phyloP scores from a whole-genome alignment of 2,113 vertebrate genomes.

The Rattus norvegicus region DNA sequence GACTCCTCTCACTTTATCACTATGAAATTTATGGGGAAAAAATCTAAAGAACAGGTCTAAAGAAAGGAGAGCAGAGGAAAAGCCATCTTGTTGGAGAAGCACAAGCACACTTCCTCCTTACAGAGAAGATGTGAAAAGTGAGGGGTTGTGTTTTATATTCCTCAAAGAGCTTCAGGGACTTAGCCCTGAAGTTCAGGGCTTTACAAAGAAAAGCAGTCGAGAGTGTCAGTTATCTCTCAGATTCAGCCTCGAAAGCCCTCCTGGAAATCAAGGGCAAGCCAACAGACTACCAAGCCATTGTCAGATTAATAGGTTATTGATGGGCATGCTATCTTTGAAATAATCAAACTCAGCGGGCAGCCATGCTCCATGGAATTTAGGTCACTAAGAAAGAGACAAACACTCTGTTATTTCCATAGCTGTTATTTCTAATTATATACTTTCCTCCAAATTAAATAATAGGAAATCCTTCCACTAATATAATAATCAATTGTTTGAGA shows the following conservation, averaged over 20 bases:
- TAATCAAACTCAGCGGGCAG: conserved; percentile 40
- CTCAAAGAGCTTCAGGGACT: conserved; percentile 25
- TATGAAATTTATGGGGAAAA: conserved; percentile 11
- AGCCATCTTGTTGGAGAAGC: conserved; percentile 10
- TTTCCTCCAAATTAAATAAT: conserved; percentile 57
- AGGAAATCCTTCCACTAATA: conserved; percentile 48
- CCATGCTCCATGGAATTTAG: conserved; percentile 50
- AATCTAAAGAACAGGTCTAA: conserved; percentile 14
- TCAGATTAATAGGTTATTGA: conserved; percentile 69
- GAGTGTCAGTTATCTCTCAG: not conserved
- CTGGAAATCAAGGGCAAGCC: conserved; percentile 38
- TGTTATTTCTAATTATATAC: conserved; percentile 55
- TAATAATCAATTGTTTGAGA: conserved; percentile 39
- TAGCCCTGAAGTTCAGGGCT: not conserved
- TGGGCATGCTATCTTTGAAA: rapidly evolving
- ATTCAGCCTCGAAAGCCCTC: conserved; percentile 10
- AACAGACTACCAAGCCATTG: conserved; percentile 39
- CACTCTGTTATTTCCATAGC: not conserved
- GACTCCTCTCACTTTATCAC: not conserved
- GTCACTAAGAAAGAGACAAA: not conserved
- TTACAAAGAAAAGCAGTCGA: not conserved
- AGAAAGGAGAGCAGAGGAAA: conserved; percentile 50
- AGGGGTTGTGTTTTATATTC: conserved; percentile 9
- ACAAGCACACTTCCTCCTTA: not conserved
- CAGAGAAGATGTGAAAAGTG: conserved; percentile 29